Evolutionary conservation across 1,140 invertebrate species (phyloP).

Genomic region (Pachypeltis micranthus): DNA sequence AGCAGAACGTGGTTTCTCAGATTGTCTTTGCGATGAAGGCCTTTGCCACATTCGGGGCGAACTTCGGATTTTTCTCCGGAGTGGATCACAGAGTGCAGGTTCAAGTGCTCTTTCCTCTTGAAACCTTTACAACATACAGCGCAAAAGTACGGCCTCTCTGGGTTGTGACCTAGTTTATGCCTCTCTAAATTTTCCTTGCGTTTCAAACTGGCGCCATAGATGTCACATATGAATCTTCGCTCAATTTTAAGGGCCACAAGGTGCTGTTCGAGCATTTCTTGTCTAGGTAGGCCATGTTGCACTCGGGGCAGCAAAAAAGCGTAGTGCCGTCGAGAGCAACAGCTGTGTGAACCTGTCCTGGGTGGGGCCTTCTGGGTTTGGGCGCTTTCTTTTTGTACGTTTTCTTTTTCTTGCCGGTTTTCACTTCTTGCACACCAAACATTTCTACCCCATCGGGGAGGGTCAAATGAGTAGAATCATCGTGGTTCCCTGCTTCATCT

Average conservation of each 20-base stretch:
- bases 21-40: slow-evolving; percentile 61
- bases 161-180: slow-evolving; percentile 32
- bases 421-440: slow-evolving; percentile 31
- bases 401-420: slow-evolving; percentile 54
- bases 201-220: slow-evolving; percentile 70
- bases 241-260: slow-evolving; percentile 54
- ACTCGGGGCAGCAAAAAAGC: slow-evolving; percentile 72
- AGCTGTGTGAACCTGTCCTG: slow-evolving; percentile 63
- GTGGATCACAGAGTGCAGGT: slow-evolving; percentile 72
- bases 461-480: slow-evolving; percentile 1
- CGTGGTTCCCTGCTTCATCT: slow-evolving; percentile 28
- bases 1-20: slow-evolving; percentile 42
- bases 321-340: slow-evolving; percentile 71
- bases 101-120: slow-evolving; percentile 72
- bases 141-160: slow-evolving; percentile 51
- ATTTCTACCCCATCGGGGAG: slow-evolving; percentile 8
- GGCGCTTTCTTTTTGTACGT: slow-evolving; percentile 68
- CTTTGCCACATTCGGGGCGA: slow-evolving; percentile 75
- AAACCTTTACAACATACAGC: slow-evolving; percentile 70
- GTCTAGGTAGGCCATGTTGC: slow-evolving; percentile 74
- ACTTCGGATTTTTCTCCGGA: slow-evolving; percentile 74
- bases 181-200: slow-evolving; percentile 35
- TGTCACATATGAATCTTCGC: slow-evolving; percentile 63
- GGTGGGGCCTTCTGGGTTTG: slow-evolving; percentile 39
- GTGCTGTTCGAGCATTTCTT: slow-evolving; percentile 65